Evolutionary conservation across 2,888 invertebrate genomes (phyloP), one percentile per base, ranked within the genome.

Genomic region (Sminthurinus aureus): DNA sequence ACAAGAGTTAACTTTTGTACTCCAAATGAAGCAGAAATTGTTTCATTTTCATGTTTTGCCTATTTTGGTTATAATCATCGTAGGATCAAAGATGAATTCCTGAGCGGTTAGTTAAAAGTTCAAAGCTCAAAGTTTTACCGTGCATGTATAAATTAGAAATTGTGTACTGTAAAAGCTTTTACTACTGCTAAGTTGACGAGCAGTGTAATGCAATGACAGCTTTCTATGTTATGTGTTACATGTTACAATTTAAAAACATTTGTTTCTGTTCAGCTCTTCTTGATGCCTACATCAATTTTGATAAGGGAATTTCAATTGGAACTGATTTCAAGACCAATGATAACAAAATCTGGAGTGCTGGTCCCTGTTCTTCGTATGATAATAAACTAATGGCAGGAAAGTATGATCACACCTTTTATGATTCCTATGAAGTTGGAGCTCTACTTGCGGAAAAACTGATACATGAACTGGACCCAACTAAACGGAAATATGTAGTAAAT

Each of bases 321-420:
- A 91, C 91, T 0, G 90, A 91, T 78, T 94, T 92, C 87, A 91
- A 92, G 75, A 95, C 94, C 0, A 94, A 93, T 89, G 94, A 94
- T 89, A 92, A 92, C 0, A 89, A 90, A 83, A 93, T 95, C 82
- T 93, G 91, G 89, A 94, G 93, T 0, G 94, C 93, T 1, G 95
- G 95, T 0, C 91, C 93, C 0, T 90, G 93, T 82, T 93, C 93
- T 3, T 92, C 93, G 85, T 94, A 94, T 89, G 93, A 93, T 0
- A 90, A 93, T 13, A 91, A 91, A n/a, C 92, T 93, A 87, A 91
- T 92, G 88, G 93, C 93, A 0, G 90, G 91, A 0, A 89, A 90
- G 18, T 90, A 90, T 85, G 89, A 91, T 18, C 94, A 94, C 85
- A 89, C 90, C n/a, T 91, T 93, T 89, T 94, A 91, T 89, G 92